These are phyloP conservation scores for Rhynchonema sp. DNA, from an alignment of 2,888 invertebrate species.

Conservation along the genomic window DNA sequence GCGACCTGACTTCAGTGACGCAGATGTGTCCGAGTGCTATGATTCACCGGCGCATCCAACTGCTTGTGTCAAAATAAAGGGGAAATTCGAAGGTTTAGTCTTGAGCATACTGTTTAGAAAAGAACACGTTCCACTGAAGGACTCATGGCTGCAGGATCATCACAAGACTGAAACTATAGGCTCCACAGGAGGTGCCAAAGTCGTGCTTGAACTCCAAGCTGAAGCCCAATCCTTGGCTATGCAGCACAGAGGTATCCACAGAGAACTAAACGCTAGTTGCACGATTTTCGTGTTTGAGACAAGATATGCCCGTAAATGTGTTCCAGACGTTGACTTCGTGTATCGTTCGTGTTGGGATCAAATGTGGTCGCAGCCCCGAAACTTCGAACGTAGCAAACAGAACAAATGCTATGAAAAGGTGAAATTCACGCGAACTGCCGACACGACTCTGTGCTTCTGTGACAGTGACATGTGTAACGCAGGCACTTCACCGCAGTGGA, in stretches of 20 bases:
- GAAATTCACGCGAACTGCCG: not conserved
- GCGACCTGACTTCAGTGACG: not conserved
- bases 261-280: no score
- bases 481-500: not conserved
- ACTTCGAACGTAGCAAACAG: not conserved
- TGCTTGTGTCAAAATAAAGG: not conserved
- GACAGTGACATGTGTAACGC: not conserved
- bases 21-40: not conserved
- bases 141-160: no score
- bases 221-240: no score
- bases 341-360: not conserved
- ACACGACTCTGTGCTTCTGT: not conserved
- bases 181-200: no score
- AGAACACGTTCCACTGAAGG: no score
- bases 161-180: no score
- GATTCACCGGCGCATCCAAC: not conserved
- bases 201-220: no score
- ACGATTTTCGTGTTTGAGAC: not conserved
- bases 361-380: not conserved
- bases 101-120: no score
- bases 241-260: no score
- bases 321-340: not conserved
- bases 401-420: not conserved
- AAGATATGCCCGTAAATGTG: not conserved
- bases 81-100: not conserved